Evolutionary conservation across 2,113 vertebrate genomes (phyloP).

Genomic region (Oxyura jamaicensis): DNA sequence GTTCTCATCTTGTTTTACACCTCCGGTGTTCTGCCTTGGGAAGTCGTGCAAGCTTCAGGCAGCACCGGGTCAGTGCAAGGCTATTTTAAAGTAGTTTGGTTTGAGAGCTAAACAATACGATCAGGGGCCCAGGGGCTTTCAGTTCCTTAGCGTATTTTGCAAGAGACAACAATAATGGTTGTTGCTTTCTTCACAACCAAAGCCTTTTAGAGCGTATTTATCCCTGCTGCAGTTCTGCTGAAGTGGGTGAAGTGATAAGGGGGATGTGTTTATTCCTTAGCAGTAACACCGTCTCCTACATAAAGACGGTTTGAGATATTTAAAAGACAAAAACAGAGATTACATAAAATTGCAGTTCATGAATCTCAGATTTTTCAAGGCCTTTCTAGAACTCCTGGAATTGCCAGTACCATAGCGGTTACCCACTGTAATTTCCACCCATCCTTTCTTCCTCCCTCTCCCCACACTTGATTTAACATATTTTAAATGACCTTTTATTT

Average conservation of each 20-base stretch:
- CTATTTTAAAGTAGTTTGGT: not conserved
- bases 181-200: conserved; percentile 4
- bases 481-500: not conserved
- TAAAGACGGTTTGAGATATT: not conserved
- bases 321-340: conserved; percentile 15
- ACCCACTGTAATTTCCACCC: not conserved
- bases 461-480: not conserved
- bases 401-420: rapidly evolving
- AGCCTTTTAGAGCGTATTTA: not conserved
- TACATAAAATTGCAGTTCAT: not conserved
- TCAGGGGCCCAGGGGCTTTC: not conserved
- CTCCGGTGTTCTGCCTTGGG: not conserved
- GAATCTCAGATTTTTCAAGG: not conserved
- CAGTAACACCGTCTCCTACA: conserved; percentile 25
- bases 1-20: not conserved
- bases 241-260: not conserved
- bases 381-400: not conserved
- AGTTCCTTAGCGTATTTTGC: not conserved
- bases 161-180: conserved; percentile 4
- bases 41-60: not conserved
- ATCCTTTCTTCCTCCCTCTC: not conserved
- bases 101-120: not conserved
- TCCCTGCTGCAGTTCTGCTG: not conserved
- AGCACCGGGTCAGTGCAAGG: rapidly evolving
- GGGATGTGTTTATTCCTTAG: conserved; percentile 32